Percentiles rank a stretch among this genome's conserved stretches.
phyloP scores from a whole-genome alignment of 2,888 invertebrate genomes.

The Cloeon dipterum region DNA sequence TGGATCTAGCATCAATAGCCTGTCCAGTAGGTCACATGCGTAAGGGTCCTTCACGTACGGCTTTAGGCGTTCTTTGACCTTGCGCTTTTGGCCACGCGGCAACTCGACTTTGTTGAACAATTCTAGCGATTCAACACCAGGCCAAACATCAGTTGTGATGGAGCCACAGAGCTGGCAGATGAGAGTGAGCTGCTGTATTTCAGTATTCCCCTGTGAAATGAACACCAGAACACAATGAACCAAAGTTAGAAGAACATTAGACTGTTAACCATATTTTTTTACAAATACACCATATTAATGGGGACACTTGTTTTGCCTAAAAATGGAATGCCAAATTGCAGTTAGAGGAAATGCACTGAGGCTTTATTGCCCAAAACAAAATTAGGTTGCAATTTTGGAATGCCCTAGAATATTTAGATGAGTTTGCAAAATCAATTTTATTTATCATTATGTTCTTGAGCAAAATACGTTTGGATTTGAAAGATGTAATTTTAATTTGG shows the following conservation, averaged over 20 bases:
- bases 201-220: constrained; percentile 56
- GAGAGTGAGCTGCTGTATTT: constrained; percentile 83
- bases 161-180: constrained; percentile 94
- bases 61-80: constrained; percentile 59
- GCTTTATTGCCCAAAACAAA: background rate
- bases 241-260: background rate
- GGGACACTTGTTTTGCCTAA: too few relatives aligned
- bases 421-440: too few relatives aligned
- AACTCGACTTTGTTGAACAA: constrained; percentile 72
- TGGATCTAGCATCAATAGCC: constrained; percentile 77
- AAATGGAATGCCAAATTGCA: too few relatives aligned
- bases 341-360: background rate
- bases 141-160: constrained; percentile 83
- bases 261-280: too few relatives aligned
- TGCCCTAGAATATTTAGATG: too few relatives aligned
- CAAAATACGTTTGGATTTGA: too few relatives aligned
- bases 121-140: constrained; percentile 73
- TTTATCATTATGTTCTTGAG: too few relatives aligned
- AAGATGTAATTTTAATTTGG: too few relatives aligned
- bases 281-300: too few relatives aligned
- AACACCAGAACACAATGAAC: too few relatives aligned
- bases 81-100: constrained; percentile 54
- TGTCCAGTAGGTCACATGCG: constrained; percentile 83
- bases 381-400: too few relatives aligned
- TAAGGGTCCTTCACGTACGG: constrained; percentile 79